These are phyloP conservation scores for Chloropsis hardwickii DNA, from an alignment of 2,113 vertebrate genomes.

Conservation along the genomic window DNA sequence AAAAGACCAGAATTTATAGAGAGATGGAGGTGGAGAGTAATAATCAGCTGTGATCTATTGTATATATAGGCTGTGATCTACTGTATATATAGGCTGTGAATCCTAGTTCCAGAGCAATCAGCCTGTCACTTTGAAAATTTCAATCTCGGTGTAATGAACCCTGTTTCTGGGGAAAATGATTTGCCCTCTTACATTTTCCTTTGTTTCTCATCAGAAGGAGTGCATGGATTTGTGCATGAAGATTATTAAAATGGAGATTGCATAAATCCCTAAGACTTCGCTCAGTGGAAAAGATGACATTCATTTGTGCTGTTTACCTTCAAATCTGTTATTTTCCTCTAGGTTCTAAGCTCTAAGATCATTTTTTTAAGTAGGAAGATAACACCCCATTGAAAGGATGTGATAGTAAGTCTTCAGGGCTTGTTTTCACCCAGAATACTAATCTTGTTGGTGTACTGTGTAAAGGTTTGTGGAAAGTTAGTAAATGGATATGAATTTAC, in stretches of 20 bases:
- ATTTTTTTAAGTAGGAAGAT: background rate
- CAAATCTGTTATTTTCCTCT: conserved; percentile 31
- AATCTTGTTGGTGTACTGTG: conserved; percentile 38
- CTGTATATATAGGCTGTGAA: background rate
- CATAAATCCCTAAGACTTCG: conserved; percentile 34
- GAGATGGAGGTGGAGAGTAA: background rate
- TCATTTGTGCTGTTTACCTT: conserved; percentile 36
- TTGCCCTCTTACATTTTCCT: background rate
- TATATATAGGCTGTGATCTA: background rate
- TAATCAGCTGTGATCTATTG: background rate
- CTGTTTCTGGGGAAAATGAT: background rate
- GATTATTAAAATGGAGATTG: conserved; percentile 43
- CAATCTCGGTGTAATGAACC: background rate
- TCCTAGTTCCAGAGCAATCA: background rate
- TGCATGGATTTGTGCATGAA: background rate
- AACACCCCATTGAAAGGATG: conserved; percentile 11
- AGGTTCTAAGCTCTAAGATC: conserved; percentile 1
- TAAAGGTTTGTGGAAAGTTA: conserved; percentile 30
- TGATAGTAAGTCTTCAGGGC: conserved; percentile 17
- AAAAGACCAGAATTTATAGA: background rate
- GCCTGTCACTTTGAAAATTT: background rate
- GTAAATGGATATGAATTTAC: conserved; percentile 31
- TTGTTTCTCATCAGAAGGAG: background rate
- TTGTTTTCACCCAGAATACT: conserved; percentile 36
- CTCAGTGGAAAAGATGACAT: background rate